Conservation (phyloP, 2,888 invertebrate genomes). For the Dasypolia templi region DNA sequence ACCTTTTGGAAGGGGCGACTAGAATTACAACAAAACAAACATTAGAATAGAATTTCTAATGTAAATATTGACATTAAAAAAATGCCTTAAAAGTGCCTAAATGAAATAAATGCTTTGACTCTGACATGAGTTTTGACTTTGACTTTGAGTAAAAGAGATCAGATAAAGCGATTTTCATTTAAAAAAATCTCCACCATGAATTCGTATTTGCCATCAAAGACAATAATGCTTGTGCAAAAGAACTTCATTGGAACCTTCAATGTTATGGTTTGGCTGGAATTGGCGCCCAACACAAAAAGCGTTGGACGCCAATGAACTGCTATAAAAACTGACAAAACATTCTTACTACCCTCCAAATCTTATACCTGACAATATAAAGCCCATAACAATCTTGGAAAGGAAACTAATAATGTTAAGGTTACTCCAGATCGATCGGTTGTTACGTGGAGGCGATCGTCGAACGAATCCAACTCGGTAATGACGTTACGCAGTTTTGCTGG, state of each 20-base stretch:
- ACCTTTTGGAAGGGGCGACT: no score
- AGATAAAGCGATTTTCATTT: background rate
- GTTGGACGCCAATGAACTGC: conserved; percentile 20
- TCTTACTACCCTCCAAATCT: conserved; percentile 28
- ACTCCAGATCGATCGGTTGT: conserved; percentile 51
- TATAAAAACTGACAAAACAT: conserved; percentile 31
- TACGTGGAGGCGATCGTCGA: conserved; percentile 52
- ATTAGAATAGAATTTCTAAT: no score
- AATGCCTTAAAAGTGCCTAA: no score
- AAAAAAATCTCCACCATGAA: background rate
- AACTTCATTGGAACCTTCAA: background rate
- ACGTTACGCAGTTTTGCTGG: conserved; percentile 68
- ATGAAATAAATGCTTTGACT: no score
- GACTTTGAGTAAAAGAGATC: background rate
- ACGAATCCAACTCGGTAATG: conserved; percentile 67
- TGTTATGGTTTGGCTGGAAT: conserved; percentile 18
- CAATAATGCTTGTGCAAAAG: conserved; percentile 4
- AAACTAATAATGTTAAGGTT: conserved; percentile 52
- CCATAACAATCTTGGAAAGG: conserved; percentile 47
- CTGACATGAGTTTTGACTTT: no score
- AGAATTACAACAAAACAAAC: no score
- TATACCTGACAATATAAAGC: conserved; percentile 33
- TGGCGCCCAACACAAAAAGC: conserved; percentile 32
- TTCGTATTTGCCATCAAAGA: background rate
- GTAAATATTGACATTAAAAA: no score